Base-by-base conservation (phyloP, 2,113 vertebrate species). In the Cyrtonyx montezumae region DNA sequence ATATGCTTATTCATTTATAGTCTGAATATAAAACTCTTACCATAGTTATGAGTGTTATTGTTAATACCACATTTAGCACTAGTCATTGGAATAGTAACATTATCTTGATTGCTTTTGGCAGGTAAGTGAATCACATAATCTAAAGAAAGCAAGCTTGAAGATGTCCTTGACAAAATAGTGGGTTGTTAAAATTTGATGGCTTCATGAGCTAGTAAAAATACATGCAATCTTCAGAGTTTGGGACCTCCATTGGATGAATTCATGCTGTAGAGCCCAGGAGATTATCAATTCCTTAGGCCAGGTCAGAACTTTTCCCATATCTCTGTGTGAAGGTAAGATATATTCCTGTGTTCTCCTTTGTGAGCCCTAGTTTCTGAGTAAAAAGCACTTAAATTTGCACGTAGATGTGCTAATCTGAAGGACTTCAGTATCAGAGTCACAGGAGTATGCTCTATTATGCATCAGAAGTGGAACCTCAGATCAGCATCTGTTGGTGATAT, bases 51-150 rank as follows among this genome's bases (percentile, higher is more conserved):
- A 91, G 51, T 70, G 32, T 70, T 89, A 76, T 49, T 91, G 51
- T 85, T 90, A 82, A 70, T 83, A 85, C 59, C 75, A 87, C 3
- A 2, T 89, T 92, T 87, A 89, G 46, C 32, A 88, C 51, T 88
- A 78, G 51, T 84, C 87, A 67, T 42, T 85, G 71, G 87, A 92
- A 78, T 65, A 28, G 42, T 71, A 71, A 58, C 37, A 70, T 85
- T 91, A 67, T 71, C 61, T 59, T 87, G 70, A 91, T 77, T 76
- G 58, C 46, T 85, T 88, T 87, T 85, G 79, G 51, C 85, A 77
- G 81, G 79, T 87, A 82, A 87, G 18, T 43, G 49, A 83, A 85
- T 89, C 59, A 62, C 45, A 62, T 32, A 76, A 69, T n/a, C 63
- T 82, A 63, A 94, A 69, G 71, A 85, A 92, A 89, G 71, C 4